These are phyloP conservation scores for Garrulus glandarius DNA, from an alignment of 2,797 vertebrate species.

Conservation along the genomic window DNA sequence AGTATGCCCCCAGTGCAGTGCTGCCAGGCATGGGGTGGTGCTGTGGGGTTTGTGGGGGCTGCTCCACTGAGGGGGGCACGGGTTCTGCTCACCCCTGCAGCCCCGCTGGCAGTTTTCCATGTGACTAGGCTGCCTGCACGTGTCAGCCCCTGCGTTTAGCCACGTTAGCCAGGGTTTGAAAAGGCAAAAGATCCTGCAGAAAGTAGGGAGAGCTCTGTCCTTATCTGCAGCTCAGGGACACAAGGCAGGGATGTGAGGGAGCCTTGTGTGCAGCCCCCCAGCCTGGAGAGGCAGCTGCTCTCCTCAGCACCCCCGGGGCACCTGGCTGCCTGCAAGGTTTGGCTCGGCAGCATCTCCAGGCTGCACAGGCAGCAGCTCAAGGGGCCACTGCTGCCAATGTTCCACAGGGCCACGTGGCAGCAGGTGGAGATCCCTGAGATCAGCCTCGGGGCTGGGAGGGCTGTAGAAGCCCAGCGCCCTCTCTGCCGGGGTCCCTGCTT, in stretches of 20 bases:
- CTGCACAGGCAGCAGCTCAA: neutral
- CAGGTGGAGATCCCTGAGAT: neutral
- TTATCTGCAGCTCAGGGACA: neutral
- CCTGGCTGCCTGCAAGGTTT: neutral
- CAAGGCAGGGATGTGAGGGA: accelerated
- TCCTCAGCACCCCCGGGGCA: neutral
- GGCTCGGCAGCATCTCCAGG: neutral
- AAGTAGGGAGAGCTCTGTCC: neutral
- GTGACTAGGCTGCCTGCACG: neutral
- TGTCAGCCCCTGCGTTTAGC: neutral
- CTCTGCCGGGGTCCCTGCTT: neutral
- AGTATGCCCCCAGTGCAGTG: neutral
- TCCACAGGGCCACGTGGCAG: constrained; percentile 31
- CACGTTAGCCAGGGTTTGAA: neutral
- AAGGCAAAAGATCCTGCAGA: neutral
- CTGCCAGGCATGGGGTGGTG: neutral
- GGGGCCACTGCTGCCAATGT: neutral
- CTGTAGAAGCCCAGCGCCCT: accelerated
- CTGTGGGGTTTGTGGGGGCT: neutral
- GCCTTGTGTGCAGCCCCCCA: neutral
- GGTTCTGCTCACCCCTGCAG: neutral
- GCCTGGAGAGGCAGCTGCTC: neutral
- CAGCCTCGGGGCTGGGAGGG: neutral
- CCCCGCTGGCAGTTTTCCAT: neutral
- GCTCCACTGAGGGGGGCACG: accelerated